These are phyloP conservation scores for Esox masquinongy DNA, from an alignment of 2,797 vertebrate genomes.

Conservation along the genomic window DNA sequence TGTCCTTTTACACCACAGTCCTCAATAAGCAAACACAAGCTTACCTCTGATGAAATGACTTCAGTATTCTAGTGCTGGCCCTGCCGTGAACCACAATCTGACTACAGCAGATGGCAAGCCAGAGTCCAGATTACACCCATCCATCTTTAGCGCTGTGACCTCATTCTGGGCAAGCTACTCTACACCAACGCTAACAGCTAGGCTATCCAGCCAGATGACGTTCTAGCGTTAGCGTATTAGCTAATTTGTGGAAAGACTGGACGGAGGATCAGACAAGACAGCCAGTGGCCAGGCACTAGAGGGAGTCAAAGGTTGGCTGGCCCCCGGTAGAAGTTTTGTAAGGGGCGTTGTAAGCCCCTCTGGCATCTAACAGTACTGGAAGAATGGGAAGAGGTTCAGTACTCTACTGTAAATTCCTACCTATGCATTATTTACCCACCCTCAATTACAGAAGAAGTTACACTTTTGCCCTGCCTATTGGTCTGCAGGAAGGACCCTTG, in stretches of 20 bases:
- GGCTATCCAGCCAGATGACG: constrained; percentile 28
- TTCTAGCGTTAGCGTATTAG: constrained; percentile 51
- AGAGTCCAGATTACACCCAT: constrained; percentile 76
- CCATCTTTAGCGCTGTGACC: constrained; percentile 73
- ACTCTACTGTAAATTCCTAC: background rate
- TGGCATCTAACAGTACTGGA: background rate
- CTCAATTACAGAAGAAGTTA: background rate
- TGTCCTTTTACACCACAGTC: background rate
- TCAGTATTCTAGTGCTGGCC: constrained; percentile 47
- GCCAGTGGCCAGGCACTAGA: background rate
- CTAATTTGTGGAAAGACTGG: constrained; percentile 7
- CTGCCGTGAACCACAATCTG: constrained; percentile 72
- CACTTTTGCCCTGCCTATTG: background rate
- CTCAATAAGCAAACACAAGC: background rate
- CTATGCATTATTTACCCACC: background rate
- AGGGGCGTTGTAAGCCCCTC: background rate
- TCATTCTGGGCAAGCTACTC: constrained; percentile 56
- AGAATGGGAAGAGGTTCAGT: background rate
- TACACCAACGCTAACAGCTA: constrained; percentile 16
- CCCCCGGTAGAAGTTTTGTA: too few species aligned
- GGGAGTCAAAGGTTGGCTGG: background rate
- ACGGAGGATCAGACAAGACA: background rate
- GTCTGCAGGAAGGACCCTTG: background rate
- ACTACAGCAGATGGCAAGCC: constrained; percentile 74
- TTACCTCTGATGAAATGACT: constrained; percentile 60